phyloP scores from a whole-genome alignment of 2,113 vertebrate genomes.

The Dasypus novemcinctus region DNA sequence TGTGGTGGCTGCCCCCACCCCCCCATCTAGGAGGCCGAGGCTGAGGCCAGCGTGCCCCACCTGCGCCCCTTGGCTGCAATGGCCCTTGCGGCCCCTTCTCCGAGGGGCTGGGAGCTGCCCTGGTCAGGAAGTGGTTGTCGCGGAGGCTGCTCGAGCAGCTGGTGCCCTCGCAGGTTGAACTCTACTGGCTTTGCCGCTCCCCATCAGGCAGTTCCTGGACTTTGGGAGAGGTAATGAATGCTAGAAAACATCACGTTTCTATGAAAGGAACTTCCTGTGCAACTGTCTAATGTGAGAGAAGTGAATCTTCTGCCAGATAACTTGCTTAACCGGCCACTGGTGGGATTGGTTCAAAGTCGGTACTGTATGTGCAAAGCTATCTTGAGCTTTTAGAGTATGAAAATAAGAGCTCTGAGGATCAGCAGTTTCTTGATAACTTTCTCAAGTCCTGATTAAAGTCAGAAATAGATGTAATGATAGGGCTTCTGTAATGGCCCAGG shows the following conservation, averaged over 20 bases:
- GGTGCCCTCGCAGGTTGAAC: no score
- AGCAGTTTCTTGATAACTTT: constrained; percentile 89
- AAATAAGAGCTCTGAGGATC: constrained; percentile 89
- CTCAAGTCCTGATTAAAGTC: constrained; percentile 91
- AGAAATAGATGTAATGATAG: constrained; percentile 93
- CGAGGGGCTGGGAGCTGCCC: no score
- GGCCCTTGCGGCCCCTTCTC: no score
- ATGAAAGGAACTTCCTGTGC: constrained; percentile 94
- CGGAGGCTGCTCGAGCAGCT: no score
- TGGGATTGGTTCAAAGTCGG: constrained; percentile 94
- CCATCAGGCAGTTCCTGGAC: no score
- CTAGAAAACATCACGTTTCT: constrained; percentile 97
- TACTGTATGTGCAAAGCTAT: constrained; percentile 93
- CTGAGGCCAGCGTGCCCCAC: no score
- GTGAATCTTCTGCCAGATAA: constrained; percentile 94
- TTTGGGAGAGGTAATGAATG: constrained; percentile 93
- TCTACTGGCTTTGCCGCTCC: no score
- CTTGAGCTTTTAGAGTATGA: constrained; percentile 91
- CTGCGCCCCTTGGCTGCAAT: no score
- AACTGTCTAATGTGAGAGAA: constrained; percentile 96
- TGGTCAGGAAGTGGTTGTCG: no score
- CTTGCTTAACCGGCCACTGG: constrained; percentile 91
- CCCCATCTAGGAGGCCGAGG: no score
- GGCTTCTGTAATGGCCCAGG: constrained; percentile 93
- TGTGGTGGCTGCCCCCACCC: no score